phyloP scores from a whole-genome alignment of 2,888 invertebrate species.

The Archips crataeganus region DNA sequence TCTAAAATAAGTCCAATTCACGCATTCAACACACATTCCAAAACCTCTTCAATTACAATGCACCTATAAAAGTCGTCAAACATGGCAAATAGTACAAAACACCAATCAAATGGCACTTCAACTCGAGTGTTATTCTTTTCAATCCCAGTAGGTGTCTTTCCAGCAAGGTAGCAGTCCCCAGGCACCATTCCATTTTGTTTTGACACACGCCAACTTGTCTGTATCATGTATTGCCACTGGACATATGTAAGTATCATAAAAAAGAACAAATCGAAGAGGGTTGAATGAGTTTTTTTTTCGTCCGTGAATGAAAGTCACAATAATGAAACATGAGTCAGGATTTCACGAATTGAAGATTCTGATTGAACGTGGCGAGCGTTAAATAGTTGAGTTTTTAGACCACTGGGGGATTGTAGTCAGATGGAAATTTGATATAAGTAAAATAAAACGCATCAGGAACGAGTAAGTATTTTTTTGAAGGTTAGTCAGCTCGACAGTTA shows the following conservation, averaged over 20 bases:
- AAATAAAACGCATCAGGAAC: background rate
- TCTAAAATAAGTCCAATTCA: background rate
- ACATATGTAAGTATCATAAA: slow-evolving; percentile 52
- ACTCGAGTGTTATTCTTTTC: slow-evolving; percentile 51
- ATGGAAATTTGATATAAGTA: background rate
- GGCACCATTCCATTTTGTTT: slow-evolving; percentile 83
- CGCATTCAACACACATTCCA: slow-evolving; percentile 36
- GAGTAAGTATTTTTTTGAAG: too few species aligned
- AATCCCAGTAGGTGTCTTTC: slow-evolving; percentile 63
- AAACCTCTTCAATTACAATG: slow-evolving; percentile 32
- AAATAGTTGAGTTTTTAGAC: slow-evolving; percentile 7
- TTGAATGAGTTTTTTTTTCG: slow-evolving; percentile 62
- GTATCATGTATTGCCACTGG: slow-evolving; percentile 57
- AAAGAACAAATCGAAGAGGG: slow-evolving; percentile 60
- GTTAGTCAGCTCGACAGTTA: too few species aligned
- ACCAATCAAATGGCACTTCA: slow-evolving; percentile 50
- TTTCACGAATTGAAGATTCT: slow-evolving; percentile 41
- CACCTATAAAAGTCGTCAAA: slow-evolving; percentile 7
- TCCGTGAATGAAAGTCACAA: slow-evolving; percentile 66
- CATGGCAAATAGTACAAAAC: slow-evolving; percentile 43
- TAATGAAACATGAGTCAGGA: slow-evolving; percentile 66
- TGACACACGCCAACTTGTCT: slow-evolving; percentile 77
- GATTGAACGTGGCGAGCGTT: slow-evolving; percentile 1
- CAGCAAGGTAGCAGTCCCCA: slow-evolving; percentile 66
- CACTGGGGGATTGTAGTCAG: background rate